Conservation (phyloP, 1,140 invertebrate genomes). For the Drosophila repletoides region DNA sequence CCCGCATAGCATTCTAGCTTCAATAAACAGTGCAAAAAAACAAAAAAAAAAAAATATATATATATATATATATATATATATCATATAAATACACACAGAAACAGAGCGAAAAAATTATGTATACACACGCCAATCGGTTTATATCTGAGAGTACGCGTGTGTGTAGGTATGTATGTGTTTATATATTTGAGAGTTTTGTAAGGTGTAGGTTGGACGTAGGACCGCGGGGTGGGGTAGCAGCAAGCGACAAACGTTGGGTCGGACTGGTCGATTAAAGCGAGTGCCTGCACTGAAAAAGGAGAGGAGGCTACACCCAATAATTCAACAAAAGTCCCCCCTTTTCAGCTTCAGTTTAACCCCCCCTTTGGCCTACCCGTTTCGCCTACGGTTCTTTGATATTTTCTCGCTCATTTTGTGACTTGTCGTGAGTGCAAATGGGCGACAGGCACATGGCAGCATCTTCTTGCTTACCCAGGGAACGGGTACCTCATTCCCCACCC, state of each 20-base stretch:
- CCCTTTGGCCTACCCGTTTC: not conserved
- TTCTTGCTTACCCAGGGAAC: constrained; percentile 4
- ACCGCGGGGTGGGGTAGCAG: not conserved
- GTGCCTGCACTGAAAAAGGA: not conserved
- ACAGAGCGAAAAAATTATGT: constrained; percentile 40
- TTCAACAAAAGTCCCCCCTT: not conserved
- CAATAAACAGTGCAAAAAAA: constrained; percentile 19
- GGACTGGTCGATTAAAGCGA: constrained; percentile 40
- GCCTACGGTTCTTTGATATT: constrained; percentile 50
- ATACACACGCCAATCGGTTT: constrained; percentile 45
- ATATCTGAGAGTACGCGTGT: constrained; percentile 24
- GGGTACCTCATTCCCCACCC: not conserved
- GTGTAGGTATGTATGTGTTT: not conserved
- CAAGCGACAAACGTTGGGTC: constrained; percentile 34
- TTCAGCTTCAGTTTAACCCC: not conserved
- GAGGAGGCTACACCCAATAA: not conserved
- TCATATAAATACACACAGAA: constrained; percentile 8
- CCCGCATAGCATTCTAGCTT: constrained; percentile 13
- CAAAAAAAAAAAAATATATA: too few relatives aligned
- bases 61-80: too few relatives aligned
- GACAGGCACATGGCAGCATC: constrained; percentile 6
- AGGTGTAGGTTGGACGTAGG: not conserved
- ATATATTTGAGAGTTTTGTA: constrained; percentile 15
- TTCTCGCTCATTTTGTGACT: constrained; percentile 66
- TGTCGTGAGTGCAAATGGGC: constrained; percentile 46